Conservation (phyloP, 2,797 vertebrate genomes). For the Cyprinella venusta region DNA sequence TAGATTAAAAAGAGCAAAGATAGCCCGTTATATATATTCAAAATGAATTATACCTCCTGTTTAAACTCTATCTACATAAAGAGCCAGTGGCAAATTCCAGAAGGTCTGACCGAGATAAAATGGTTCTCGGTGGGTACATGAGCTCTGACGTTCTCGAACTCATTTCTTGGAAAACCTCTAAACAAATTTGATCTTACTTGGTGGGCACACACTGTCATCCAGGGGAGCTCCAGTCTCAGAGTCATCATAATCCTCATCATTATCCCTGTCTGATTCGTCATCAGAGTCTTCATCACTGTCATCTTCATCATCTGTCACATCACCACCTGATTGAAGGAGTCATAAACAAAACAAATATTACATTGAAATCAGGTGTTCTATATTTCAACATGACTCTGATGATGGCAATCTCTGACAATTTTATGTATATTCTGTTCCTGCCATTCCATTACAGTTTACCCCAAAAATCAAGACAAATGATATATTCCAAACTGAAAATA, state of each 20-base stretch:
- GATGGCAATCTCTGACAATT: conserved; percentile 5
- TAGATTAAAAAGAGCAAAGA: neutral
- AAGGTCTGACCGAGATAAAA: too few species aligned
- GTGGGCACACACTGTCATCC: conserved; percentile 82
- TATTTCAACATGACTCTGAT: neutral
- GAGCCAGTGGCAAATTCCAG: too few species aligned
- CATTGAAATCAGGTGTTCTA: neutral
- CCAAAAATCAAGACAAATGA: neutral
- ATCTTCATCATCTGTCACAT: conserved; percentile 75
- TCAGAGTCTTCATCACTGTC: conserved; percentile 82
- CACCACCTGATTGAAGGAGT: neutral
- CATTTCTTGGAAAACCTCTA: too few species aligned
- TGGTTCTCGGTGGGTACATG: too few species aligned
- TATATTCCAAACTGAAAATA: neutral
- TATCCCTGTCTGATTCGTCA: conserved; percentile 77
- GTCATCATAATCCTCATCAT: conserved; percentile 73
- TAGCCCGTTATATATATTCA: neutral
- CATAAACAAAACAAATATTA: neutral
- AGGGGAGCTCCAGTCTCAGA: conserved; percentile 73
- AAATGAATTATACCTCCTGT: too few species aligned
- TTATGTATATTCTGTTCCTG: neutral
- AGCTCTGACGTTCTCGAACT: too few species aligned
- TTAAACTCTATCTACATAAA: too few species aligned
- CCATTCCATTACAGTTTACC: neutral
- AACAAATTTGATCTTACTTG: conserved; percentile 72